phyloP scores from a whole-genome alignment of 2,113 vertebrate genomes.

The Mystacornis crossleyi region DNA sequence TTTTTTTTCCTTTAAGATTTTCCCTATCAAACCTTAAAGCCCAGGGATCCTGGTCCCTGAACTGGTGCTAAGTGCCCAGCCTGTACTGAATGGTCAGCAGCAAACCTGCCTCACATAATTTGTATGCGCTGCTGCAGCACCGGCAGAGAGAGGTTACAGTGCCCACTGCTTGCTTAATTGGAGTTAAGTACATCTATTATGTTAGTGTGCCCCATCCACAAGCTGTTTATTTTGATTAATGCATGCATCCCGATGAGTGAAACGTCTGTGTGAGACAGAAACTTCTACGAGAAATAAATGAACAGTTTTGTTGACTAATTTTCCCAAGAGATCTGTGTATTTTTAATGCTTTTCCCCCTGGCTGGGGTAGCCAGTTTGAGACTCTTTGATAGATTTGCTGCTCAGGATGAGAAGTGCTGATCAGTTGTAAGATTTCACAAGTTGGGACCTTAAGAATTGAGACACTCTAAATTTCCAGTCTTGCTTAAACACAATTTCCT shows the following conservation, averaged over 20 bases:
- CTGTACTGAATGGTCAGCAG: background rate
- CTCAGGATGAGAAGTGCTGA: background rate
- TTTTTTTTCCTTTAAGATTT: background rate
- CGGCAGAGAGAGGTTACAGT: background rate
- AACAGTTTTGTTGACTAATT: background rate
- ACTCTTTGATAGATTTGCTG: background rate
- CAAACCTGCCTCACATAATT: constrained; percentile 10
- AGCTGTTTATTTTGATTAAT: constrained; percentile 71
- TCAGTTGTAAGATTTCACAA: background rate
- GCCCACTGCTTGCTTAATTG: constrained; percentile 70
- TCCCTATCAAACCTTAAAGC: background rate
- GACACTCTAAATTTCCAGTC: background rate
- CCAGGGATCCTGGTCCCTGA: background rate
- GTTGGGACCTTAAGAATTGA: background rate
- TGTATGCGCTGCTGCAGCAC: constrained; percentile 25
- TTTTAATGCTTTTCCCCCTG: background rate
- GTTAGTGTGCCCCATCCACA: background rate
- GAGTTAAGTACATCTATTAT: constrained; percentile 68
- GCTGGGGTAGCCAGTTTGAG: background rate
- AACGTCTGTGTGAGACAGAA: background rate
- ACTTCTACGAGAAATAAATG: background rate
- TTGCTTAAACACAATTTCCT: background rate
- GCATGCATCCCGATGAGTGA: background rate
- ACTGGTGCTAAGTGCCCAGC: background rate
- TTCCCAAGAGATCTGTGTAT: background rate